These are phyloP conservation scores for Globicephala melas DNA, from an alignment of 2,113 vertebrate genomes.

Conservation along the genomic window DNA sequence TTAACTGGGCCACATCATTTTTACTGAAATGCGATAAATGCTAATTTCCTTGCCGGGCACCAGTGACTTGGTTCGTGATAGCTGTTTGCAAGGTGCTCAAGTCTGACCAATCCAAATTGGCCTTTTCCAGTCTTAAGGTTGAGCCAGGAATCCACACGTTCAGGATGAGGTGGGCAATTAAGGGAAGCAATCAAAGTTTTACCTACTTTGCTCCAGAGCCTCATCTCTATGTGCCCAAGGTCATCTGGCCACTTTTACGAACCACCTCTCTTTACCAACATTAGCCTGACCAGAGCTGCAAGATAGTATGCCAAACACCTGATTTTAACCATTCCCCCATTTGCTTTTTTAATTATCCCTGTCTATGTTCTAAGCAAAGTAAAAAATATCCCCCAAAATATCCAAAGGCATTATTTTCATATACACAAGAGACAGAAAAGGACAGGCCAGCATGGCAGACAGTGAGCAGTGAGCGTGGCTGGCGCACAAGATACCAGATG, in stretches of 20 bases:
- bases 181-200: not conserved
- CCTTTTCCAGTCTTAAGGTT: slow-evolving; percentile 36
- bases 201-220: not conserved
- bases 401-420: not conserved
- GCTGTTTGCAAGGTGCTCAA: slow-evolving; percentile 53
- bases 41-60: slow-evolving; percentile 56
- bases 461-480: not conserved
- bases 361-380: not conserved
- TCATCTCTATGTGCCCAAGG: not conserved
- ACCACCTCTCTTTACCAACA: not conserved
- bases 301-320: not conserved
- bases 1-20: slow-evolving; percentile 80
- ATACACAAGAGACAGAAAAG: not conserved
- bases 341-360: not conserved
- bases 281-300: not conserved
- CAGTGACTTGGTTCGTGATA: slow-evolving; percentile 56
- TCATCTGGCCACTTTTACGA: not conserved
- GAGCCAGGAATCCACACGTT: not conserved
- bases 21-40: slow-evolving; percentile 75
- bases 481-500: rapidly evolving
- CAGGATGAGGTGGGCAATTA: not conserved
- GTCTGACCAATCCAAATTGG: slow-evolving; percentile 55
- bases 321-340: not conserved
- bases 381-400: not conserved
- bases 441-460: not conserved